These are phyloP conservation scores for Macrobrachium rosenbergii DNA, from an alignment of 1,140 invertebrate species.

Conservation along the genomic window DNA sequence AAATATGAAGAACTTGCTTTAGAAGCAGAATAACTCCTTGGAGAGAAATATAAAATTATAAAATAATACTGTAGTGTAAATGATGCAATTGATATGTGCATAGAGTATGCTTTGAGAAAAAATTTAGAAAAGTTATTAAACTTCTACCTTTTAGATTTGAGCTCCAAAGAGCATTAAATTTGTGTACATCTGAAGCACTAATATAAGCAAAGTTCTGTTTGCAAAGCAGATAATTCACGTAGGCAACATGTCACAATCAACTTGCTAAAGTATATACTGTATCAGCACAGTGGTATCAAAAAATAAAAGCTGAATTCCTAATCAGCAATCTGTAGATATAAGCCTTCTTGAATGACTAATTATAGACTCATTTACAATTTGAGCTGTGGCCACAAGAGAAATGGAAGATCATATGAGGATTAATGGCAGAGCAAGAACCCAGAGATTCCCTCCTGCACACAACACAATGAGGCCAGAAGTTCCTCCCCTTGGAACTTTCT, in stretches of 20 bases:
- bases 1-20: background rate
- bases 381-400: conserved; percentile 61
- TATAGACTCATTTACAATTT: conserved; percentile 58
- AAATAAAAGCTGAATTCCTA: conserved; percentile 58
- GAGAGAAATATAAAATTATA: background rate
- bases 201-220: conserved; percentile 28
- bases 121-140: background rate
- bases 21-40: too few species aligned
- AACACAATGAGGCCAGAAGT: conserved; percentile 13
- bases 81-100: background rate
- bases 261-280: conserved; percentile 25
- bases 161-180: background rate
- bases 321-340: conserved; percentile 60
- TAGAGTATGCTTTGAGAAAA: background rate
- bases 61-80: background rate
- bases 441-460: conserved; percentile 29
- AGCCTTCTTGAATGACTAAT: conserved; percentile 52
- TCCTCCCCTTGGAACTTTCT: background rate
- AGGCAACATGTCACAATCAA: conserved; percentile 34
- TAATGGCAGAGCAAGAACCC: conserved; percentile 42
- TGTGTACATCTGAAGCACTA: conserved; percentile 6
- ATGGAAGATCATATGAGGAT: conserved; percentile 62
- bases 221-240: conserved; percentile 50
- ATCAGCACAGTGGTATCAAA: conserved; percentile 40
- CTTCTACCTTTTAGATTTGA: background rate